These are phyloP conservation scores for Eledone cirrhosa DNA, from an alignment of 2,888 invertebrate genomes.

Conservation along the genomic window DNA sequence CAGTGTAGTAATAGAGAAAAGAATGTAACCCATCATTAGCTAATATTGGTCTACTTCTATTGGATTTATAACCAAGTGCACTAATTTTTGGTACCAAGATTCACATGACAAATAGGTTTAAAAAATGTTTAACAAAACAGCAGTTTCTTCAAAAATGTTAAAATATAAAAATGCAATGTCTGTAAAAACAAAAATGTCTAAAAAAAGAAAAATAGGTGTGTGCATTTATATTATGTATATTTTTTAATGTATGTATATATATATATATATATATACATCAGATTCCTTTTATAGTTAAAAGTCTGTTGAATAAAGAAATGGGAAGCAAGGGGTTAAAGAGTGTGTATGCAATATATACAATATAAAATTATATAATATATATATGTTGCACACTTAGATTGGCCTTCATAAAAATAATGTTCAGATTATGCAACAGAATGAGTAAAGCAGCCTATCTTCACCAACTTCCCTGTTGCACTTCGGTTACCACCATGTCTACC, in stretches of 20 bases:
- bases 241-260: too few relatives aligned
- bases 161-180: too few relatives aligned
- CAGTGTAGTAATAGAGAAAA: background rate
- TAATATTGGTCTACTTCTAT: too few relatives aligned
- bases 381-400: background rate
- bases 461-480: background rate
- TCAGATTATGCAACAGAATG: conserved; percentile 9
- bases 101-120: background rate
- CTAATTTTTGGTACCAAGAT: conserved; percentile 15
- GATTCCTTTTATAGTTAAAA: too few relatives aligned
- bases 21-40: background rate
- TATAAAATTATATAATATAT: background rate
- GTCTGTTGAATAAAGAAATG: background rate
- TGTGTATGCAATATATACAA: background rate
- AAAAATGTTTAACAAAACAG: background rate
- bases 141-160: background rate
- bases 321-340: background rate
- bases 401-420: conserved; percentile 3
- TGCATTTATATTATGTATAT: background rate
- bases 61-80: background rate
- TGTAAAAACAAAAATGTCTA: conserved; percentile 8
- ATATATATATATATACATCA: too few relatives aligned
- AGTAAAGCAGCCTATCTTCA: background rate
- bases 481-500: background rate
- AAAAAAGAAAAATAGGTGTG: background rate